These are phyloP conservation scores for Chlorops oryzae DNA, from an alignment of 1,140 invertebrate species.

Conservation along the genomic window DNA sequence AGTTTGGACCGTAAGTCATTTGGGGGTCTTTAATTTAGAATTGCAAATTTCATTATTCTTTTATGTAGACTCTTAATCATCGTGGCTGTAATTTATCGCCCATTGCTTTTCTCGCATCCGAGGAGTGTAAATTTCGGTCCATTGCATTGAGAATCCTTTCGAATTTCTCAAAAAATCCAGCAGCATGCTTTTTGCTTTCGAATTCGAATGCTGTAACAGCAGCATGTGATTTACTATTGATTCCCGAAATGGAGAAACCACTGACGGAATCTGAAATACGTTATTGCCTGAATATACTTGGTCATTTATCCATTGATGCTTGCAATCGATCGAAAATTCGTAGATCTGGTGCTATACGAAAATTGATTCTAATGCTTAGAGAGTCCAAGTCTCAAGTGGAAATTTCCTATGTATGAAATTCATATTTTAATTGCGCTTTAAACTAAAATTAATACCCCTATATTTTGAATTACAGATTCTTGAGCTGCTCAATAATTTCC, in stretches of 20 bases:
- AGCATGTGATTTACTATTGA: slow-evolving; percentile 38
- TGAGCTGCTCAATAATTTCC: slow-evolving; percentile 40
- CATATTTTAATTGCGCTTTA: slow-evolving; percentile 2
- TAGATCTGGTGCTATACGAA: slow-evolving; percentile 37
- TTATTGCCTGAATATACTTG: slow-evolving; percentile 43
- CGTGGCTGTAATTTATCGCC: slow-evolving; percentile 25
- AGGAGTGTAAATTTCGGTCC: slow-evolving; percentile 33
- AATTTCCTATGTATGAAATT: slow-evolving; percentile 27
- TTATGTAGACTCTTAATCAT: slow-evolving; percentile 19
- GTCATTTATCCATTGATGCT: slow-evolving; percentile 36
- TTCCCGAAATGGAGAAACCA: slow-evolving; percentile 30
- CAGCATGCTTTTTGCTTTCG: slow-evolving; percentile 36
- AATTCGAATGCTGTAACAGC: slow-evolving; percentile 39
- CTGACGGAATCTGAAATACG: slow-evolving; percentile 32
- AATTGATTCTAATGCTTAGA: slow-evolving; percentile 36
- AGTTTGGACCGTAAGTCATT: slow-evolving; percentile 30
- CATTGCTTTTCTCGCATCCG: slow-evolving; percentile 37
- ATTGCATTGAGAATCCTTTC: slow-evolving; percentile 39
- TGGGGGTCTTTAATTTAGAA: neutral
- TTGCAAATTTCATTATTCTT: neutral
- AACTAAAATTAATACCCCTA: neutral
- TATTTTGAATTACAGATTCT: slow-evolving; percentile 25
- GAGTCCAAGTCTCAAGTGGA: slow-evolving; percentile 35
- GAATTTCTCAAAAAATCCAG: slow-evolving; percentile 40
- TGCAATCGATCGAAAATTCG: slow-evolving; percentile 45